Percentiles rank a stretch among this genome's conserved stretches.
These are phyloP conservation scores for Anadara kagoshimensis DNA, from an alignment of 1,140 invertebrate genomes.

Conservation along the genomic window DNA sequence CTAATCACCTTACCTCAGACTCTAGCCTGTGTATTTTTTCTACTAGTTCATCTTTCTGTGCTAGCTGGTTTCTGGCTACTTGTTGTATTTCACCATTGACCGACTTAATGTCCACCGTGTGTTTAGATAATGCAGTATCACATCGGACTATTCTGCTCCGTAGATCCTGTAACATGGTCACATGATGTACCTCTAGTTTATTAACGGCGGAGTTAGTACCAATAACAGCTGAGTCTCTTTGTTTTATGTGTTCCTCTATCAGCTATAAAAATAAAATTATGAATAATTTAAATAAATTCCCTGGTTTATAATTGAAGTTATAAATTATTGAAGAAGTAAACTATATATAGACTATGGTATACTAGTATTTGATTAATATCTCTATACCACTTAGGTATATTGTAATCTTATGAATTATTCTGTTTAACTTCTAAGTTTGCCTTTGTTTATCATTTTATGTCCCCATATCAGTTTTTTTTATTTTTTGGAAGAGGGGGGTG, in stretches of 20 bases:
- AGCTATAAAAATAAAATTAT: conserved; percentile 38
- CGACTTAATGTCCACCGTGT: conserved; percentile 57
- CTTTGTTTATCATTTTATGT: no score
- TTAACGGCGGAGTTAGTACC: conserved; percentile 66
- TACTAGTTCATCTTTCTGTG: conserved; percentile 49
- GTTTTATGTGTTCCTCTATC: conserved; percentile 61
- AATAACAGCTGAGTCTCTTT: conserved; percentile 55
- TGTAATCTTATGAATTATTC: no score
- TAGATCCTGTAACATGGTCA: conserved; percentile 67
- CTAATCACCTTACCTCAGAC: conserved; percentile 53
- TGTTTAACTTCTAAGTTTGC: no score
- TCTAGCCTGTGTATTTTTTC: conserved; percentile 66
- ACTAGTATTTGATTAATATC: no score
- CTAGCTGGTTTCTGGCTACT: conserved; percentile 46
- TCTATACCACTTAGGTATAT: no score
- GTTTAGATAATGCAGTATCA: conserved; percentile 66
- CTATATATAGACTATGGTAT: no score
- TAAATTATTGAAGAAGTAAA: no score
- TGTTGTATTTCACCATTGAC: conserved; percentile 28
- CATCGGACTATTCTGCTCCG: conserved; percentile 69
- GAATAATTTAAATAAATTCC: not conserved
- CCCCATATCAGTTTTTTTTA: no score
- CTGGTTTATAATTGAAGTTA: no score
- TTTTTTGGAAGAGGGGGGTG: no score
- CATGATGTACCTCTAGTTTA: conserved; percentile 71